Base-by-base conservation (phyloP, 1,140 invertebrate species). In the Limonius californicus region DNA sequence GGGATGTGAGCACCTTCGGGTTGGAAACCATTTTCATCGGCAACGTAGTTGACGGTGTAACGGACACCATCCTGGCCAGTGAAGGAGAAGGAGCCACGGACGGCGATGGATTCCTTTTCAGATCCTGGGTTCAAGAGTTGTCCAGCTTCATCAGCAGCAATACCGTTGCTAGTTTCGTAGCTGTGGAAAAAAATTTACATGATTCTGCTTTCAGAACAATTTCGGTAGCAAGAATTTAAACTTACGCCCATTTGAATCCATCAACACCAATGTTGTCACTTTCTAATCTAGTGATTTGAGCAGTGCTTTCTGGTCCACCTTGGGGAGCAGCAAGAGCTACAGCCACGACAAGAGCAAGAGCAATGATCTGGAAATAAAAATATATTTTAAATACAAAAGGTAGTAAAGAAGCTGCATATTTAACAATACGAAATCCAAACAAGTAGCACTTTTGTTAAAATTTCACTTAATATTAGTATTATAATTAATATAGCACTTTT, bases 1-100 rank as follows among this genome's bases (percentile, higher is more conserved):
- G 2, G 86, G 60, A 89, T 73, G 72, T 89, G 87, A 11, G 81
- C 83, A 14, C 87, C 87, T 72, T 85, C 81, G 23, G 87, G 85
- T 68, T 85, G 84, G 80, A 88, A 91, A 32, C 89, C 88, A 67
- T 88, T 88, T 76, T 91, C 88, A 72, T 91, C 90, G 39, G 89
- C 88, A 32, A 86, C 80, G 77, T 88, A 91, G n/a, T 81, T 82
- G 42, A 91, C 80, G 61, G 81, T 80, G 68, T 89, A 87, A n/a
- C 81, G 77, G 61, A 85, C 79, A 19, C 89, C 89, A 65, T 90
- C 87, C 14, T 83, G 78, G n/a, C 79, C 86, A 27, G 81, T 72
- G 79, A 82, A 87, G 23, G 77, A 77, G 77, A 78, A 85, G 47
- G 80, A 80, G n/a, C 86, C 86, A 1, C 79, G 76, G 9, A 88